Conservation (phyloP, 2,797 vertebrate species). For the Valencia hispanica region DNA sequence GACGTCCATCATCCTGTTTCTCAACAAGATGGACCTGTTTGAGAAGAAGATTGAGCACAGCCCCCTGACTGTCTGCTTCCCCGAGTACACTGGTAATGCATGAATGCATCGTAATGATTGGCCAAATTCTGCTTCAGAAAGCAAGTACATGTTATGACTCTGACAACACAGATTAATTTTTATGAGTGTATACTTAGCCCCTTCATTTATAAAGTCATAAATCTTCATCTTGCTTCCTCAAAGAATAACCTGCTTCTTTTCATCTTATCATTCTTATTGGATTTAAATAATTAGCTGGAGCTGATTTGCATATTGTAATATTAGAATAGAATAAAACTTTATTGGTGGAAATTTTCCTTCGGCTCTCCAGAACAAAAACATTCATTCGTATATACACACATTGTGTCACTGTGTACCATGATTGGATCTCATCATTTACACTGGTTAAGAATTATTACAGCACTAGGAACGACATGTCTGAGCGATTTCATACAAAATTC, state of each 20-base stretch:
- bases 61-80: conserved; percentile 96
- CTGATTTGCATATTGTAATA: background rate
- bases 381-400: too few relatives aligned
- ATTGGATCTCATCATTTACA: too few relatives aligned
- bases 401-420: too few relatives aligned
- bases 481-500: background rate
- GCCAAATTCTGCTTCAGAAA: background rate
- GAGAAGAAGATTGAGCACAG: conserved; percentile 97
- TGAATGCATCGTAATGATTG: background rate
- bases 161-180: background rate
- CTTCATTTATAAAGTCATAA: background rate
- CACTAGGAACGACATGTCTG: too few relatives aligned
- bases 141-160: background rate
- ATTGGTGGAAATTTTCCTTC: too few relatives aligned
- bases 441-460: too few relatives aligned
- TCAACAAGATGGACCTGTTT: conserved; percentile 99
- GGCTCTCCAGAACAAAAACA: too few relatives aligned
- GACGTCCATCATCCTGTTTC: conserved; percentile 99
- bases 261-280: background rate
- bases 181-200: background rate
- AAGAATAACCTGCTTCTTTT: background rate
- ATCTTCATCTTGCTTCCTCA: background rate
- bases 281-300: background rate
- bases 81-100: conserved; percentile 90
- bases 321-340: too few relatives aligned